Evolutionary conservation across 2,888 invertebrate species (phyloP), one percentile per base, ranked within the genome.

Genomic region (Schizaphis graminum): DNA sequence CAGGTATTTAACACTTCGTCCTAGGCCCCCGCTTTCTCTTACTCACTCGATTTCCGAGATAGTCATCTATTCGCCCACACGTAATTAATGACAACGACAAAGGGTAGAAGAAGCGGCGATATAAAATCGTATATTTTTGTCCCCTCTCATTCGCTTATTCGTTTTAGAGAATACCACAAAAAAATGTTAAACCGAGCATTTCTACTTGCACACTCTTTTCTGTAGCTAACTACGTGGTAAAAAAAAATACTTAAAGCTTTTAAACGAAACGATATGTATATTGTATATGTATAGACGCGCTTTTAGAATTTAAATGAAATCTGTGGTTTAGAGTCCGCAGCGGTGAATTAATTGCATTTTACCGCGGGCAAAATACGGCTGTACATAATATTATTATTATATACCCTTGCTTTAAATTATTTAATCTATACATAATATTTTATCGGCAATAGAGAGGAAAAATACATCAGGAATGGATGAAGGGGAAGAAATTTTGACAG

Each of bases 301-400:
- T 35, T 86, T 92, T 26, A 13, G 47, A 47, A 61, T 86, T 92
- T 49, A 57, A 61, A 61, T 26, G 57, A 84, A 91, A 53, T 56
- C 88, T n/a, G 53, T 56, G 24, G 88, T 49, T 41, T 53, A 35
- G 8, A 3, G 8, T 88, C 2, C 4, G n/a, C 16, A n/a, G 21
- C 26, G 26, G 56, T 56, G 26, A 57, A 56, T 47, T 28, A 56
- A 57, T 44, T 53, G 88, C 35, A 21, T 89, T 56, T 44, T 56
- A 26, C 41, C 16, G 11, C 26, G 3, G 35, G 88, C 11, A 3
- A n/a, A 35, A 26, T 24, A 35, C 35, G 77, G 3, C 0, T 77
- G 35, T 21, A 35, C 8, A 35, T 77, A 67, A 24, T 61, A 61
- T 61, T n/a, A 35, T 77, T 44, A 44, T 44, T 44, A 44, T 35